Base-by-base conservation (phyloP, 2,888 invertebrate species). In the Melangyna quadrimaculata region DNA sequence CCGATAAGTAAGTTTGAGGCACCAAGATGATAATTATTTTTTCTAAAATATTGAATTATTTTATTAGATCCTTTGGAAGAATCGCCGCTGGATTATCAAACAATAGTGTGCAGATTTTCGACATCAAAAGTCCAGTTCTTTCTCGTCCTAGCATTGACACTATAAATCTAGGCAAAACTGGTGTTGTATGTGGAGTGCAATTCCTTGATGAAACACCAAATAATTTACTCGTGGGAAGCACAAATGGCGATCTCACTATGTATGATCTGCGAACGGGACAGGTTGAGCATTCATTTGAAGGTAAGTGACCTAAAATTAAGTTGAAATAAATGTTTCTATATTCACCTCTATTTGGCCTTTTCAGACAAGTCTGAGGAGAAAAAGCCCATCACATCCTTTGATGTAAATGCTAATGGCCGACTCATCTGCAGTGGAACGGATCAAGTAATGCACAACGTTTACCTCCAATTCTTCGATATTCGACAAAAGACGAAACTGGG, bases 391-490 rank as follows among this genome's bases (percentile, higher is more conserved):
- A 94, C 94, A 22, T 94, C 95, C 88, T 96, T 97, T 92, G 97
- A 97, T 90, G 91, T 96, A 3, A 96, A 95, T 24, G 93, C 94
- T 72, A 95, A 95, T 87, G 95, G 95, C 37, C 93, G 94, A 32
- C 93, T 96, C 65, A 88, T 97, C 75, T 95, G 96, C 89, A 95
- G 95, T 1, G 97, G 97, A 69, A 96, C 96, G 1, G 95, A 95
- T 89, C 90, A 95, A 27, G 93, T 94, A 53, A 93, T 94, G 72
- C 94, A 94, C 24, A 96, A 96, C 89, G 94, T 96, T 0, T 97
- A 94, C 90, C 92, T 97, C 17, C 92, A 97, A 81, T 97, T 97
- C 92, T 97, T 96, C 95, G 97, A 97, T 92, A 92, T 95, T 24
- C 93, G 97, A 82, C 93, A 93, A 79, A 88, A 89, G 3, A 93